Evolutionary conservation across 2,113 vertebrate genomes (phyloP), one percentile per base, ranked within the genome.

Genomic region (Myotis yumanensis): DNA sequence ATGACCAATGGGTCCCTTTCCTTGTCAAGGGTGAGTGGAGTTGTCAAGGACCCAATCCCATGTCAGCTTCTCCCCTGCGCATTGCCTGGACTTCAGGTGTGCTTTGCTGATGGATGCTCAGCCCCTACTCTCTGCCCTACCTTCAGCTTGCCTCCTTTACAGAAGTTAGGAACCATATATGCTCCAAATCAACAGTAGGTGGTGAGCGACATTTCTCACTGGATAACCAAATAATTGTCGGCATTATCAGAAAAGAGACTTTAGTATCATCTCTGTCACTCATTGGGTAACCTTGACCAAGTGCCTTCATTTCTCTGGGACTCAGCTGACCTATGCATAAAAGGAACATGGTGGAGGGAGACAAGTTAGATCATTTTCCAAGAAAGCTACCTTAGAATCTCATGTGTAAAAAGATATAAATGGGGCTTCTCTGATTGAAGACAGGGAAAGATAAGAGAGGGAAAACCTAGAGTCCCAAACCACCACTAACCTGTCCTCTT

Each of bases 161-260:
- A 93, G 59, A 84, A 93, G 20, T 92, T 90, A 84, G 57, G 40
- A 95, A 32, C 30, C 59, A 46, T 51, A 28, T 51, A 18, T 77
- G 72, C 43, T 69, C 37, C 66, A 90, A 35, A 59, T 69, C 52
- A 48, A 0, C 28, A 59, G 77, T 54, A 82, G 18, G 30, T 89
- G 18, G n/a, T 25, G 68, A 93, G 10, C 8, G 16, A 69, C 17
- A n/a, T 64, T 92, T 73, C 71, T 54, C 12, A 25, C 14, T 57
- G 43, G 48, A 35, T n/a, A 71, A 30, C 16, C 30, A 81, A 35
- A 52, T 90, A 28, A 85, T 69, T 86, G 17, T 86, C 57, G 43
- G n/a, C 10, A 52, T 89, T 71, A 77, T 48, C 62, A 54, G 69
- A 77, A 95, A 84, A 83, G 46, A 87, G 75, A 77, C 15, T 89